These are phyloP conservation scores for Myathropa florea DNA, from an alignment of 2,888 invertebrate species.

Conservation along the genomic window DNA sequence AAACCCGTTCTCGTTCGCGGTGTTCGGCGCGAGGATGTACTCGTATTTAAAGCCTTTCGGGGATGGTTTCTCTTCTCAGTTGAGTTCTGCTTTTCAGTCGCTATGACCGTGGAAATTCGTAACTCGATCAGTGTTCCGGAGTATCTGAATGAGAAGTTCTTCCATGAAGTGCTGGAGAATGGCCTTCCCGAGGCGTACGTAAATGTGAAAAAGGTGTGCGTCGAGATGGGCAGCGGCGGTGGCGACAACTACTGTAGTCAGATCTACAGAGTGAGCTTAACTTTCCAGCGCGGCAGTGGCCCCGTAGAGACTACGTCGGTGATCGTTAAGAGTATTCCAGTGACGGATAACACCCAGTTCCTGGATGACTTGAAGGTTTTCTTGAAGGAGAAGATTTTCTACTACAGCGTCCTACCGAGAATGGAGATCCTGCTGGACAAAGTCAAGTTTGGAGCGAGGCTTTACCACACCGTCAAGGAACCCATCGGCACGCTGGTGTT, in stretches of 20 bases:
- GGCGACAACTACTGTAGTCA: constrained; percentile 74
- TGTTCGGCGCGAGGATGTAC: background rate
- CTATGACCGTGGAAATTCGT: constrained; percentile 60
- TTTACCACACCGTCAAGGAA: constrained; percentile 63
- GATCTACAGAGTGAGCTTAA: constrained; percentile 72
- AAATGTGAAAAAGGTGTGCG: constrained; percentile 41
- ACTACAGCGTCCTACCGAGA: constrained; percentile 75
- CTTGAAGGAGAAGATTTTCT: constrained; percentile 78
- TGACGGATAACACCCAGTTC: constrained; percentile 52
- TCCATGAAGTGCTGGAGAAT: constrained; percentile 70
- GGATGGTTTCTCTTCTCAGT: background rate
- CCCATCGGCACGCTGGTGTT: constrained; percentile 72
- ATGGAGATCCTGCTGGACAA: constrained; percentile 76
- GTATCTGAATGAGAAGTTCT: constrained; percentile 63
- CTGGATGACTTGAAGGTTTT: constrained; percentile 78
- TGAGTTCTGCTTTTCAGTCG: background rate
- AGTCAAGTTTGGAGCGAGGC: constrained; percentile 52
- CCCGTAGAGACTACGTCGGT: constrained; percentile 42
- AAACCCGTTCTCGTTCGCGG: background rate
- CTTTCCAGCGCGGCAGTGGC: constrained; percentile 11
- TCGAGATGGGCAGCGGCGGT: constrained; percentile 64
- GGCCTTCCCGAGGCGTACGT: constrained; percentile 46
- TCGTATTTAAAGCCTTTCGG: background rate
- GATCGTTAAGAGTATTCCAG: constrained; percentile 73
- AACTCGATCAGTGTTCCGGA: constrained; percentile 50